Evolutionary conservation across 2,888 invertebrate genomes (phyloP), one percentile per base, ranked within the genome.

Genomic region (Harpalus rubripes): DNA sequence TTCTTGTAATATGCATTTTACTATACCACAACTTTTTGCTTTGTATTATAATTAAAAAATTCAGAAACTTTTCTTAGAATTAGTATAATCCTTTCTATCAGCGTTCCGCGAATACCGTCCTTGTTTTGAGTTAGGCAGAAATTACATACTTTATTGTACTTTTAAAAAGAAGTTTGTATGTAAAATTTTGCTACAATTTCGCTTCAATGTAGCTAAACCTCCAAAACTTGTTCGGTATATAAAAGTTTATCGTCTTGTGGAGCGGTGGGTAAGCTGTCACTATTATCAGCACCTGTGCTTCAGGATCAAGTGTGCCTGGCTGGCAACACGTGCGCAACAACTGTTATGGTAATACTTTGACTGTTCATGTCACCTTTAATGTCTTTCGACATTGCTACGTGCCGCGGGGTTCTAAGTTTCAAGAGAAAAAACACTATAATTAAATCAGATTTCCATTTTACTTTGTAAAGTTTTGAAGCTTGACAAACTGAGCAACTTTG

Each of bases 301-400:
- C 7, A 58, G 56, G 52, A 56, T 52, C 76, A 68, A 68, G 68
- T 22, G 76, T 79, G 56, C 63, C 22, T 18, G 44, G 78, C 39
- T 22, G 58, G 76, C n/a, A 16, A 56, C 84, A 84, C 78, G 84
- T 84, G 84, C 84, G 78, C 84, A 78, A 84, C 84, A 84, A 84
- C 84, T 84, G 84, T 84, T 84, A 84, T 84, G 84, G 63, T 84
- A 84, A 84, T 84, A 84, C 84, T 84, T 84, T 52, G 82, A 74
- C 76, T 84, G 72, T 84, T 84, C 84, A 84, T 84, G 84, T 84
- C 84, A 84, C 84, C 84, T 84, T 78, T 84, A 84, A 84, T 84
- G 78, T 78, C 26, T 76, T 78, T 61, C 44, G 56, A 63, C 78
- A 63, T 83, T 84, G 84, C 78, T 74, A 74, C 83, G 83, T 81